A percentile compares a stretch with the other conserved stretches of the same genome.
Evolutionary conservation across 64 coral and sea anemone species (phyloP).

Genomic region (Pocillopora damicornis): DNA sequence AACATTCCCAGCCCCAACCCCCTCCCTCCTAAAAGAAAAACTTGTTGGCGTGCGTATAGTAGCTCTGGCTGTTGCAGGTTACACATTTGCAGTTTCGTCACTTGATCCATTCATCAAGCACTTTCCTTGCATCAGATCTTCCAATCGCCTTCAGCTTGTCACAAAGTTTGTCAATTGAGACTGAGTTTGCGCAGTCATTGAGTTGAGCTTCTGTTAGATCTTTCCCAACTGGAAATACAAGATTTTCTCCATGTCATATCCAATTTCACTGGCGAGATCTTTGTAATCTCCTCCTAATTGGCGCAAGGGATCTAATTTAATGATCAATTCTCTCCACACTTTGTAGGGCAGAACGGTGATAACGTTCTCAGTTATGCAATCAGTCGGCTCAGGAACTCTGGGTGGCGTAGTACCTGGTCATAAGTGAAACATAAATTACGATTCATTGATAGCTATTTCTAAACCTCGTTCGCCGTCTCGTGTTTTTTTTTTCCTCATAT

Average conservation of each 20-base stretch:
- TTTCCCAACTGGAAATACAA: background rate
- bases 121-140: background rate
- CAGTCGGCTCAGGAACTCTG: background rate
- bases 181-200: background rate
- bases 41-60: too few relatives aligned
- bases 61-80: background rate
- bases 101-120: constrained; percentile 8
- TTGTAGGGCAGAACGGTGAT: background rate
- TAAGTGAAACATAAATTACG: background rate
- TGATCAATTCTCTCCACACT: background rate
- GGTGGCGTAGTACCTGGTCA: background rate
- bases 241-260: background rate
- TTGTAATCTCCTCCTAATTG: background rate
- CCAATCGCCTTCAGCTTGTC: constrained; percentile 9
- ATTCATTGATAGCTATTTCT: background rate
- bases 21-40: too few relatives aligned
- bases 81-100: constrained; percentile 9
- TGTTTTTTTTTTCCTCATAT: too few relatives aligned
- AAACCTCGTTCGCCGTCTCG: too few relatives aligned
- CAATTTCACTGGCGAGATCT: background rate
- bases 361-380: constrained; percentile 2
- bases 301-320: background rate
- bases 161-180: constrained; percentile 6
- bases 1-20: too few relatives aligned
- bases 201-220: constrained; percentile 1